Conservation (phyloP, 2,888 invertebrate genomes). For the Danaus chrysippus region DNA sequence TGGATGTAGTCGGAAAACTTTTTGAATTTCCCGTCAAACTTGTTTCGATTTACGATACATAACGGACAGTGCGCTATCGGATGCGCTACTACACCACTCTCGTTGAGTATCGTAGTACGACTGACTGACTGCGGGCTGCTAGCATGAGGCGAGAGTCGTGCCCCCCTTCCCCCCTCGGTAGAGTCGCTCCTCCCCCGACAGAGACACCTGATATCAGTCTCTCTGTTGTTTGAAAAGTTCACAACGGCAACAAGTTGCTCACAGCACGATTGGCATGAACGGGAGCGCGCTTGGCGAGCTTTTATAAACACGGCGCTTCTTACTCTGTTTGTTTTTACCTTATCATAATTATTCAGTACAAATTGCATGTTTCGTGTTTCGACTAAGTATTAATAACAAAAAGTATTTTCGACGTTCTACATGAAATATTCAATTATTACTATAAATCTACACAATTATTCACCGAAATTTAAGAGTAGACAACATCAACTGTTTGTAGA, state of each 20-base stretch:
- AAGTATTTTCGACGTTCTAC: background rate
- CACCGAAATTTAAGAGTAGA: too few relatives aligned
- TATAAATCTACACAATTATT: too few relatives aligned
- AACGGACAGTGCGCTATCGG: slow-evolving; percentile 60
- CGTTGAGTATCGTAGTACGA: slow-evolving; percentile 54
- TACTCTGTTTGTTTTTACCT: slow-evolving; percentile 74
- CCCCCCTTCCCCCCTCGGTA: slow-evolving; percentile 64
- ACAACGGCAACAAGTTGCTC: slow-evolving; percentile 77
- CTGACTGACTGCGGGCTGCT: slow-evolving; percentile 63
- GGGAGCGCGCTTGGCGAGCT: slow-evolving; percentile 76
- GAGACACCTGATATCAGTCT: slow-evolving; percentile 54
- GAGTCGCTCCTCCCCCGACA: slow-evolving; percentile 70
- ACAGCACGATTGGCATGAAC: slow-evolving; percentile 77
- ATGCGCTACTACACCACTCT: slow-evolving; percentile 49
- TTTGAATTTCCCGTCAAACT: slow-evolving; percentile 78
- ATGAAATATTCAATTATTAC: background rate
- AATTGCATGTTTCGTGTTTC: background rate
- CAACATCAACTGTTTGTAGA: too few relatives aligned
- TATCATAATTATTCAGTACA: slow-evolving; percentile 52
- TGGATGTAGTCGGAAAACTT: slow-evolving; percentile 71
- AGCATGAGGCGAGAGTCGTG: slow-evolving; percentile 64
- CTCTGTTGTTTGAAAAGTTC: slow-evolving; percentile 67
- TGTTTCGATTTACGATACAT: slow-evolving; percentile 75
- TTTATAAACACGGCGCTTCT: slow-evolving; percentile 76
- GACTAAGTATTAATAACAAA: background rate